Base-by-base conservation (phyloP, 2,113 vertebrate genomes). In the Herpetotheres cachinnans region DNA sequence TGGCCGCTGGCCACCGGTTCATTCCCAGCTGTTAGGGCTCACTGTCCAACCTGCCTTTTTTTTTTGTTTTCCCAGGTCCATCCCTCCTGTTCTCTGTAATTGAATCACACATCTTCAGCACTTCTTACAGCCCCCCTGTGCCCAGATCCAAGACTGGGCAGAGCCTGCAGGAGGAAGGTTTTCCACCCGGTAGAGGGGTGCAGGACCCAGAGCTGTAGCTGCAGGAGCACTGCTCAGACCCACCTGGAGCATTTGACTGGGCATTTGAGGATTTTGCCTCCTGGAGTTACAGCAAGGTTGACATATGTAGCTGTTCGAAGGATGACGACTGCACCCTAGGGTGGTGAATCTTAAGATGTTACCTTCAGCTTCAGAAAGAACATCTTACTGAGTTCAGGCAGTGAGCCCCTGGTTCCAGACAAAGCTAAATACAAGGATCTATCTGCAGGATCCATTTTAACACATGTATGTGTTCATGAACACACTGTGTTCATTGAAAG, bases 91-190 rank as follows among this genome's bases (percentile, higher is more conserved):
- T 20, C 34, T 32, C 38, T 58, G 50, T 18, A 61, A 25, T 61
- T 32, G 65, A 80, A 80, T 13, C 19, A 49, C 86, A 79, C 8
- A 29, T 42, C 47, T 80, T 80, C 52, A 27, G 15, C 27, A 11
- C 22, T 54, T 42, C 34, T 36, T 30, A 30, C 15, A 70, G 12
- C 7, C 2, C 0, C 5, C 1, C 7, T 29, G 26, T n/a, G 59
- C 30, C 34, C 38, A 42, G 79, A 55, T 36, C 42, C 40, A 29
- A 29, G 16, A 46, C 1, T 42, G 20, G 24, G 18, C 79, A 90
- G 59, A 88, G 59, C 9, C 32, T 44, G 62, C 24, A 87, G 42
- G 7, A 70, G 32, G 56, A 52, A 32, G 7, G 8, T 74, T 61
- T 89, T 16, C 22, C 16, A 27, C n/a, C 3, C 1, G 0, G 40